A percentile compares a stretch with the other conserved stretches of the same genome.
Conservation (phyloP, 2,113 vertebrate genomes). For the Micromys minutus region DNA sequence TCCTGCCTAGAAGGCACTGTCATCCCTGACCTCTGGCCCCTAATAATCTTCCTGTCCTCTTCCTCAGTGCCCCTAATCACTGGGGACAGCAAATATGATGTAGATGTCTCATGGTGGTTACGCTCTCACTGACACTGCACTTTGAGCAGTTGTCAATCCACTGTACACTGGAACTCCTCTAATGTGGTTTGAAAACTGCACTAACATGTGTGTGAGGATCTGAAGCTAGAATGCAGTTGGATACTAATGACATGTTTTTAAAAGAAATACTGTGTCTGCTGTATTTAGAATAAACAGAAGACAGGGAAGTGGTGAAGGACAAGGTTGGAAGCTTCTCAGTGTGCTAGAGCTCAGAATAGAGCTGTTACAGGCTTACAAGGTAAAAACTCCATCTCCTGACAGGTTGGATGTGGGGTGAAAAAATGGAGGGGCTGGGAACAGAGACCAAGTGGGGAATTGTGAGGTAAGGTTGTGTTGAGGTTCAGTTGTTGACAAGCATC, state of each 20-base stretch:
- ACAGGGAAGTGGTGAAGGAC: neutral
- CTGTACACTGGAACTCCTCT: neutral
- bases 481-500: neutral
- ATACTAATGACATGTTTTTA: neutral
- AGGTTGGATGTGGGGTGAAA: neutral
- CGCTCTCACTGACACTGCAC: neutral
- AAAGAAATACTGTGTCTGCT: neutral
- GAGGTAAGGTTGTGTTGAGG: neutral
- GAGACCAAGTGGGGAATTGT: neutral
- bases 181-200: neutral
- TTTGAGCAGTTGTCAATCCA: neutral
- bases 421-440: neutral
- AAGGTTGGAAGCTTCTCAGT: neutral
- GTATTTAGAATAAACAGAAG: neutral
- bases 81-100: neutral
- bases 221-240: neutral
- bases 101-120: neutral
- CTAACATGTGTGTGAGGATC: neutral
- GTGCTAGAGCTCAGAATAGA: no score
- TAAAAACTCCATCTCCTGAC: neutral
- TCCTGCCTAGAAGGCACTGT: neutral
- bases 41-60: neutral
- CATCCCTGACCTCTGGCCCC: neutral
- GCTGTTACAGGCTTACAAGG: neutral
- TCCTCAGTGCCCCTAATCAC: neutral